Evolutionary conservation across 1,140 invertebrate species (phyloP).

Genomic region (Drosophila carrolli): DNA sequence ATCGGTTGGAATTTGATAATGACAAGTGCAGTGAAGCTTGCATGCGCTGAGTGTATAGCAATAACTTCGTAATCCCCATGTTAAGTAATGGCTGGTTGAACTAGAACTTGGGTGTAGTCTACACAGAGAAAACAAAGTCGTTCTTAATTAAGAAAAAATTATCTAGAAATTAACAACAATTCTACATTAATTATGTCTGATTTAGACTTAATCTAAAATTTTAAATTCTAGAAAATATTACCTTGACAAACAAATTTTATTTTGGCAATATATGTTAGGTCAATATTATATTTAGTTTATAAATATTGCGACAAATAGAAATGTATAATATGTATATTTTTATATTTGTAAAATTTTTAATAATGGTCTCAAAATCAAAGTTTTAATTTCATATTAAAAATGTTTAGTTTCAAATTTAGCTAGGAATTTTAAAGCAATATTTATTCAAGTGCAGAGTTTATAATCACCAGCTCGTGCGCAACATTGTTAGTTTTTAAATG

Average conservation of each 20-base stretch:
- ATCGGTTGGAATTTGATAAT: conserved; percentile 40
- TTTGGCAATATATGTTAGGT: too few relatives aligned
- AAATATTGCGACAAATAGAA: too few relatives aligned
- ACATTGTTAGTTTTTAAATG: not conserved
- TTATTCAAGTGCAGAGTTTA: not conserved
- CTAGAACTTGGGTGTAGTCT: conserved; percentile 39
- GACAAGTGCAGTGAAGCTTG: conserved; percentile 21
- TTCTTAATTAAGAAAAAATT: conserved; percentile 1
- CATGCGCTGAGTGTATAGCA: conserved; percentile 5
- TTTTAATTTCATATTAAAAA: not conserved
- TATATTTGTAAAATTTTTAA: too few relatives aligned
- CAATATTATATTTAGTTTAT: too few relatives aligned
- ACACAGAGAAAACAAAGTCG: not conserved
- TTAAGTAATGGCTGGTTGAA: conserved; percentile 40
- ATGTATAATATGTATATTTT: too few relatives aligned
- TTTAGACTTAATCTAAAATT: too few relatives aligned
- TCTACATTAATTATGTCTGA: not conserved
- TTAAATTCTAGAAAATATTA: too few relatives aligned
- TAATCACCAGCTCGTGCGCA: not conserved
- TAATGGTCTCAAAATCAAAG: not conserved
- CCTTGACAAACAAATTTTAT: too few relatives aligned
- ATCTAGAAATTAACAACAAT: not conserved
- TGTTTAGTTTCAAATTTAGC: not conserved
- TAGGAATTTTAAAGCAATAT: not conserved
- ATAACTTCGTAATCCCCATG: conserved; percentile 28